phyloP scores from a whole-genome alignment of 2,888 invertebrate species.

The Dynastes grantii region DNA sequence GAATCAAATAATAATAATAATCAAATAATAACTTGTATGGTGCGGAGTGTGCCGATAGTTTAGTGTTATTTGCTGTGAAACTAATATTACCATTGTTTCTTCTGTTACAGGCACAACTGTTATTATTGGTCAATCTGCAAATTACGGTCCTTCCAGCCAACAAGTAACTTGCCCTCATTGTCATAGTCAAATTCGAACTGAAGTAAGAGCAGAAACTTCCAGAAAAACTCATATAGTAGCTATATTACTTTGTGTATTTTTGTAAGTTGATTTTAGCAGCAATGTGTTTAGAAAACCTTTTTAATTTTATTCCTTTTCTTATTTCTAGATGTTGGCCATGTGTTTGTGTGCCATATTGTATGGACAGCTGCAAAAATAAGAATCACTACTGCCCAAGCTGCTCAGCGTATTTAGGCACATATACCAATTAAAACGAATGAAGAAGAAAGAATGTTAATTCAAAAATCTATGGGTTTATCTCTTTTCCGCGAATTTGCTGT shows the following conservation, averaged over 20 bases:
- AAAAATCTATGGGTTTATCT: too few relatives aligned
- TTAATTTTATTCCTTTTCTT: neutral
- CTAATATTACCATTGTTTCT: too few relatives aligned
- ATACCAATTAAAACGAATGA: constrained; percentile 2
- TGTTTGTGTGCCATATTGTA: constrained; percentile 49
- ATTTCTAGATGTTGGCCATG: constrained; percentile 48
- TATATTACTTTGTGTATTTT: constrained; percentile 34
- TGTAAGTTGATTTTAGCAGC: constrained; percentile 30
- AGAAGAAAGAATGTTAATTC: neutral
- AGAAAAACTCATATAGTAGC: constrained; percentile 43
- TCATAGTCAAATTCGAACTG: constrained; percentile 14
- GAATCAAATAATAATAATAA: too few relatives aligned
- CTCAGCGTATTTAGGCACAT: constrained; percentile 43
- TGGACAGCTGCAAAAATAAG: constrained; percentile 50
- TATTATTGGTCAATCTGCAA: neutral
- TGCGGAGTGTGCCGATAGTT: too few relatives aligned
- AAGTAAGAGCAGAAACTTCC: constrained; percentile 25
- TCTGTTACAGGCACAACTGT: constrained; percentile 17
- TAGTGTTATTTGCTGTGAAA: too few relatives aligned
- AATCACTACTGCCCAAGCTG: constrained; percentile 49
- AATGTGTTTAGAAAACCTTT: neutral
- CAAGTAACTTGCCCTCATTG: constrained; percentile 26
- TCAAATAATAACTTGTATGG: too few relatives aligned
- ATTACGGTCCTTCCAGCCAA: constrained; percentile 35
- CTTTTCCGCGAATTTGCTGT: too few relatives aligned